These are phyloP conservation scores for Candoia aspera DNA, from an alignment of 2,113 vertebrate genomes.

Conservation along the genomic window DNA sequence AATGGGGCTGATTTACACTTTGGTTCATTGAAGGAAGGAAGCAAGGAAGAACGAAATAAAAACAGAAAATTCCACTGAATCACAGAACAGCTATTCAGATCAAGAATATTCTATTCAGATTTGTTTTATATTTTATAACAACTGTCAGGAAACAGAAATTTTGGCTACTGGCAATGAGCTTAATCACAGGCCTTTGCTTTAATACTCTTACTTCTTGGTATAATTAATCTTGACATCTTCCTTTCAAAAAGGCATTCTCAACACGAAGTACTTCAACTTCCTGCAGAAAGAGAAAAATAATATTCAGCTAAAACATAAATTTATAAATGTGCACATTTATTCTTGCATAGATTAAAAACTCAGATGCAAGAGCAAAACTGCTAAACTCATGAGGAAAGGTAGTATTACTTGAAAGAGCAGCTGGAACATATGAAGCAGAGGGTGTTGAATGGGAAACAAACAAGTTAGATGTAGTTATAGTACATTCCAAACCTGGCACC, in stretches of 20 bases:
- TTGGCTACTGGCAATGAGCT: not conserved
- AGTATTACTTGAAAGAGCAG: not conserved
- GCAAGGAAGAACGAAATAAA: not conserved
- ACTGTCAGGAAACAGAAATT: not conserved
- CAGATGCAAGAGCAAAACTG: not conserved
- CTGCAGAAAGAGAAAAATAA: slow-evolving; percentile 62
- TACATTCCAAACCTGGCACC: not conserved
- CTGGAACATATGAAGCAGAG: not conserved
- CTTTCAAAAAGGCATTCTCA: slow-evolving; percentile 78
- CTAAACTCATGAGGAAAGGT: not conserved
- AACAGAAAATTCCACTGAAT: not conserved
- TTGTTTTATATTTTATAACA: not conserved
- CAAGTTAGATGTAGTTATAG: not conserved
- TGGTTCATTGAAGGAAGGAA: not conserved
- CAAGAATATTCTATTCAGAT: slow-evolving; percentile 9
- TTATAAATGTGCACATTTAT: not conserved
- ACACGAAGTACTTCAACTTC: slow-evolving; percentile 82
- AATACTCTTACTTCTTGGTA: not conserved
- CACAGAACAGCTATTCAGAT: not conserved
- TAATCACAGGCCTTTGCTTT: not conserved
- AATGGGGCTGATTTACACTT: not conserved
- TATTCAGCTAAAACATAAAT: not conserved
- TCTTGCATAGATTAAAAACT: not conserved
- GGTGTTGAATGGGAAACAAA: not conserved
- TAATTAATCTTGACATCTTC: slow-evolving; percentile 59